Evolutionary conservation across 1,140 invertebrate species (phyloP), one percentile per base, ranked within the genome.

Genomic region (Linepithema humile): DNA sequence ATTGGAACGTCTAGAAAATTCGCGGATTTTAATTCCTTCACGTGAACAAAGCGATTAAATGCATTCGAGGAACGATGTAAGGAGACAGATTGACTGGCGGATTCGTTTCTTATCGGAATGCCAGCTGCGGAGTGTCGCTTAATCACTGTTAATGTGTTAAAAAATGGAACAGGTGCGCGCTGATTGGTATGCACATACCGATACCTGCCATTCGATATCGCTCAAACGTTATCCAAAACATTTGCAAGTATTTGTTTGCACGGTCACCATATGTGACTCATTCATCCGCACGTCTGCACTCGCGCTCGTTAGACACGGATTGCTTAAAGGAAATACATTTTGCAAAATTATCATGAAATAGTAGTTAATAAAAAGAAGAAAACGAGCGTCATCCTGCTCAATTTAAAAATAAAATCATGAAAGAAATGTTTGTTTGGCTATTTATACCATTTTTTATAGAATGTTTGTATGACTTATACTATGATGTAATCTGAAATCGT

Each of bases 211-310:
- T 48, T 57, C 23, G 74, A 88, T 53, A 74, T 72, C 38, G 82
- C 57, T 88, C 23, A 75, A 87, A 87, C 83, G 69, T 80, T 87
- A 59, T 87, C 55, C 40, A 80, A 84, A 84, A 87, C 74, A 84
- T 84, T 64, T 9, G n/a, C 35, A 20, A 65, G 48, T 53, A 80
- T 73, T 67, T 88, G 85, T 88, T 88, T 84, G 55, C 26, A 35
- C 38, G 32, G 67, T 60, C 59, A 50, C 45, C 62, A n/a, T 67
- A 84, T 9, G 65, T 88, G 85, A 88, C 32, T 88, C 82, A 84
- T 48, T 70, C 59, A 83, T 74, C 84, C 67, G 80, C 43, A 64
- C 55, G 45, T 69, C 23, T 40, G 26, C 15, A 40, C 38, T 29
- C 17, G n/a, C 12, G n/a, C 7, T 32, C n/a, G 40, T 59, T 5